Base-by-base conservation (phyloP, 2,797 vertebrate species). In the Sus cebifrons region DNA sequence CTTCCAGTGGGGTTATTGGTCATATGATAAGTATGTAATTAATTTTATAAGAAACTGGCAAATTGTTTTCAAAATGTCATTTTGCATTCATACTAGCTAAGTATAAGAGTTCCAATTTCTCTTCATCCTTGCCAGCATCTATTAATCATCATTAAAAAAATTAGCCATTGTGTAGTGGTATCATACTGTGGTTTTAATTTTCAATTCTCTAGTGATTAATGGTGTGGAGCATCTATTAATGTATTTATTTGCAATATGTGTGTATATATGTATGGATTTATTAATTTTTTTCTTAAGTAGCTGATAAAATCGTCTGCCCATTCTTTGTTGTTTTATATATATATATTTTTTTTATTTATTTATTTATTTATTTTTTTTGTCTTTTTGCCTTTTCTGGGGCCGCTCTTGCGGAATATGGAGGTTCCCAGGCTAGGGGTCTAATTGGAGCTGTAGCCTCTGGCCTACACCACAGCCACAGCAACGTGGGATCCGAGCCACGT, bases 21-120 rank as follows among this genome's bases (percentile, higher is more conserved):
- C 49, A 13, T 82, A 23, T 2, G 32, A 23, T 62, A 62, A 62
- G 11, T 60, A 15, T n/a, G 16, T 44, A 12, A 64, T 52, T 83
- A 83, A 68, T 62, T 95, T 92, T 68, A 16, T 82, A 68, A 71
- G 44, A 78, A 95, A 78, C 15, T 84, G 9, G 11, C 13, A 71
- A 70, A 84, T 21, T 73, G 40, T 62, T 56, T 58, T 78, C 44
- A 78, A 78, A 84, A n/a, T 52, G 20, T 73, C 10, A 65, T 85
- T 89, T 89, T 79, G 10, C 60, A n/a, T 91, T 85, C 29, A 58
- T 49, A 71, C 17, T 16, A 71, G 64, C 23, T 49, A 85, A 65
- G 29, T 82, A 3, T 40, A 49, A 49, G 52, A 36, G 56, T 49
- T 71, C 40, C 17, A 29, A 9, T 79, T 79, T 84, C 36, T 60